Percentiles rank a stretch among this genome's conserved stretches.
phyloP scores from a whole-genome alignment of 2,888 invertebrate genomes.

The Sarcophaga rosellei region DNA sequence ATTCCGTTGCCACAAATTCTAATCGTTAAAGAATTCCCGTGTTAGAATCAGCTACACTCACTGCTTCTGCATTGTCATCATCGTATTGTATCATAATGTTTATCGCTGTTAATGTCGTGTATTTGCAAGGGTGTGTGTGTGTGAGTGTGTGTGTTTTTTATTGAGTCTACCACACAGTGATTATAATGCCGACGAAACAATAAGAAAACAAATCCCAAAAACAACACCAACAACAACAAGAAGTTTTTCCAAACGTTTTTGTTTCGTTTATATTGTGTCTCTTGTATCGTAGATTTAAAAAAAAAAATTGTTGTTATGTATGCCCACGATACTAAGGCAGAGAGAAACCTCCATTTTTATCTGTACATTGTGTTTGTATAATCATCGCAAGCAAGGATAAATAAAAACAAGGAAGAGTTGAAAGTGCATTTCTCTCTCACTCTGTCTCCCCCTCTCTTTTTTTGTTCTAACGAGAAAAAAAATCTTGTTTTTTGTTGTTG shows the following conservation, averaged over 20 bases:
- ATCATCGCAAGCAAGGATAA: not conserved
- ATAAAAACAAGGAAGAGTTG: not conserved
- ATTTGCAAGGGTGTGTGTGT: not conserved
- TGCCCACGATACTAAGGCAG: not conserved
- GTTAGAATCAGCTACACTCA: conserved; percentile 25
- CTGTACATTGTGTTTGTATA: not conserved
- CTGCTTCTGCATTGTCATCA: conserved; percentile 36
- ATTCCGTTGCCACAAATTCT: conserved; percentile 59
- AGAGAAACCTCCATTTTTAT: not conserved
- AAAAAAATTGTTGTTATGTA: not conserved
- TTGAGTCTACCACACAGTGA: conserved; percentile 8
- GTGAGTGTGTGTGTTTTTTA: not conserved
- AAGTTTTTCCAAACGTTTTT: conserved; percentile 44
- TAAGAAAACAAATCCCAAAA: not conserved
- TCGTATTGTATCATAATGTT: conserved; percentile 7
- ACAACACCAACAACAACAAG: conserved; percentile 11
- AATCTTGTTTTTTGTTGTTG: conserved; percentile 23
- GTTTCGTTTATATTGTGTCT: conserved; percentile 15
- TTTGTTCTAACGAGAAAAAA: not conserved
- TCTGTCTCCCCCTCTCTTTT: not conserved
- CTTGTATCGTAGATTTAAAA: not conserved
- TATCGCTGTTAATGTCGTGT: conserved; percentile 11
- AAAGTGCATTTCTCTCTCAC: conserved; percentile 18
- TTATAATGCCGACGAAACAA: conserved; percentile 32
- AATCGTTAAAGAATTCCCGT: conserved; percentile 46